Evolutionary conservation across 2,888 invertebrate genomes (phyloP), one percentile per base, ranked within the genome.

Genomic region (Cinara cedri): DNA sequence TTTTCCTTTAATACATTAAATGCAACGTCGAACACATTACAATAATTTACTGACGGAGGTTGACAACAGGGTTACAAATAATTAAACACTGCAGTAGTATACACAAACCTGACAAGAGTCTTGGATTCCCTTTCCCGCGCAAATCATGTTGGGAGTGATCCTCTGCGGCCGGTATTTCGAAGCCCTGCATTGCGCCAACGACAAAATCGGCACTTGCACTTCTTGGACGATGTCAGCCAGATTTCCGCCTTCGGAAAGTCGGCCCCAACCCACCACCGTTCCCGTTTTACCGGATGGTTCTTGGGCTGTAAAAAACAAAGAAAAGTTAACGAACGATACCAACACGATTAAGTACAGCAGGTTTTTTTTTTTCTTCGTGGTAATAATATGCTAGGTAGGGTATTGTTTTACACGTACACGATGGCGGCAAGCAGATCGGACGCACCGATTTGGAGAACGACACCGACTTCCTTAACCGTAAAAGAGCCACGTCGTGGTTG

Each of bases 221-320:
- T 95, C 93, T 84, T 94, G 93, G 9, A 94, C 92, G 65, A 92
- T 87, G 1, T 90, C 91, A 3, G 94, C 93, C 66, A 95, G 85
- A 84, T 90, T 90, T 1, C 95, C 94, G 3, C 93, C 93, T 85
- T 95, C 95, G 0, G 92, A 89, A 0, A 93, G 92, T 10, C 94
- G 88, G 0, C 95, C 95, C 95, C 95, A 95, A 3, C 95, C 95
- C 11, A 94, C 92, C 10, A 94, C 94, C 0, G 92, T 90, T 13
- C 94, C 94, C 80, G 88, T 87, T 84, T 90, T 90, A 49, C 92
- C 93, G 1, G 91, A 88, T 68, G 92, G 92, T 83, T 92, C 92
- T n/a, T 82, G 55, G 42, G 82, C 84, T 84, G 81, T 14, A 81
- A 54, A 57, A n/a, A 44, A 70, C 3, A 65, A 14, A 46, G 44